Evolutionary conservation across 2,888 invertebrate species (phyloP), one percentile per base, ranked within the genome.

Genomic region (Coleophora flavipennella): DNA sequence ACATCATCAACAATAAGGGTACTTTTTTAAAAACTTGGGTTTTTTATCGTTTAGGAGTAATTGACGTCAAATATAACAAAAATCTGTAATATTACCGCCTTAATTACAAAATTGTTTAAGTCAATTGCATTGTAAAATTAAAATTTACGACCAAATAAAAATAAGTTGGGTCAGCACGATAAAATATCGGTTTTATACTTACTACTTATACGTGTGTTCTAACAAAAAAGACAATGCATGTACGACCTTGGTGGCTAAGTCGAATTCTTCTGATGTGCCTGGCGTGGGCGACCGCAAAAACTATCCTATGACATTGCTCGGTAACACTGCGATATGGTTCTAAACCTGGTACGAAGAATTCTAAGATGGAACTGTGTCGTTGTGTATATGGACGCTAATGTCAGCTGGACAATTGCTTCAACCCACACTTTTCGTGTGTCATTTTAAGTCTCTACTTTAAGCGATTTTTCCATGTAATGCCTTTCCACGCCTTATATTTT

Each of bases 251-350:
- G 59, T 47, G 57, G 66, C 72, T 71, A 79, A 83, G 80, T 80
- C 80, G 73, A 83, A 81, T 81, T 80, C 79, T 81, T 81, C 67
- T 62, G 72, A 77, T 75, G 72, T 65, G 49, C 70, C 53, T 50
- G 52, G 73, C 62, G 83, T 83, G 77, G 81, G 83, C 73, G 78
- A 70, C 57, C 64, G 74, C 79, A 83, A 84, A 84, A 83, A 84
- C 81, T 84, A 71, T 83, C 78, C 78, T 80, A 75, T 79, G 78
- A 79, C 80, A 79, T 80, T 84, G 80, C 63, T 42, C 42, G 39
- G 43, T 42, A 48, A 61, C 55, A 51, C 10, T 54, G 8, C 35
- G 43, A 77, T 71, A 79, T 36, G 51, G 80, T 80, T 66, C 69
- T 62, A 66, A 36, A 39, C 47, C 41, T 39, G 39, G 42, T 38